These are phyloP conservation scores for Tetragnatha versicolor DNA, from an alignment of 1,140 invertebrate species.

Conservation along the genomic window DNA sequence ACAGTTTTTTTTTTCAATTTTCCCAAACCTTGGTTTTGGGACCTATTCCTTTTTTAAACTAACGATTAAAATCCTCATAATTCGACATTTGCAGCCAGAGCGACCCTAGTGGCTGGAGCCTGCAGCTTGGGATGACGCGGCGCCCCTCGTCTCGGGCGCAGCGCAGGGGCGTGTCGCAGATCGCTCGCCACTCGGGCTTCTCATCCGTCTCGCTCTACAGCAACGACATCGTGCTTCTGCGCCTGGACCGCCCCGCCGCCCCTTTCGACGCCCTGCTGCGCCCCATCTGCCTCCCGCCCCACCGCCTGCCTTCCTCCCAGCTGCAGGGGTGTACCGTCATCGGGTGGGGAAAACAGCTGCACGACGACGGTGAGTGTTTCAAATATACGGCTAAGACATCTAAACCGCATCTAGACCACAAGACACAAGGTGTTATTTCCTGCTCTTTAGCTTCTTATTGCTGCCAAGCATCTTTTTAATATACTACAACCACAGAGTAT, in stretches of 20 bases:
- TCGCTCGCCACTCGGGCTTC: conserved; percentile 58
- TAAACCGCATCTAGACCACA: too few relatives aligned
- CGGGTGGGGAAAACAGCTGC: conserved; percentile 59
- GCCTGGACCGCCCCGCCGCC: conserved; percentile 83
- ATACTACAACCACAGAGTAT: too few relatives aligned
- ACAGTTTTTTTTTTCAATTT: too few relatives aligned
- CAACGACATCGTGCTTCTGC: conserved; percentile 74
- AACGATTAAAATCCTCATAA: too few relatives aligned
- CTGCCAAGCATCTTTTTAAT: too few relatives aligned
- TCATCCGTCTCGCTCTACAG: conserved; percentile 56
- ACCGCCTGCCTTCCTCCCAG: background rate
- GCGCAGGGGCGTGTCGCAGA: conserved; percentile 47
- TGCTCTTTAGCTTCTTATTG: too few relatives aligned
- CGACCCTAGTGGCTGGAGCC: conserved; percentile 56
- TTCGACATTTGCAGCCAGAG: conserved; percentile 58
- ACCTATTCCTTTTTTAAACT: too few relatives aligned
- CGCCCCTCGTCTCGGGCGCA: conserved; percentile 58
- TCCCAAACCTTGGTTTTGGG: too few relatives aligned
- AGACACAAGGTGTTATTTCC: too few relatives aligned
- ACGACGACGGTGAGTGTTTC: conserved; percentile 57
- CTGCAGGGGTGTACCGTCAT: conserved; percentile 57
- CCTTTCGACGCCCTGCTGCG: conserved; percentile 77
- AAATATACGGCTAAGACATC: too few relatives aligned
- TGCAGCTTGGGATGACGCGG: conserved; percentile 59
- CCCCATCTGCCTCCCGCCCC: conserved; percentile 78